Percentiles rank a stretch among this genome's conserved stretches.
phyloP scores from a whole-genome alignment of 2,888 invertebrate genomes.

The Eledona agricola region DNA sequence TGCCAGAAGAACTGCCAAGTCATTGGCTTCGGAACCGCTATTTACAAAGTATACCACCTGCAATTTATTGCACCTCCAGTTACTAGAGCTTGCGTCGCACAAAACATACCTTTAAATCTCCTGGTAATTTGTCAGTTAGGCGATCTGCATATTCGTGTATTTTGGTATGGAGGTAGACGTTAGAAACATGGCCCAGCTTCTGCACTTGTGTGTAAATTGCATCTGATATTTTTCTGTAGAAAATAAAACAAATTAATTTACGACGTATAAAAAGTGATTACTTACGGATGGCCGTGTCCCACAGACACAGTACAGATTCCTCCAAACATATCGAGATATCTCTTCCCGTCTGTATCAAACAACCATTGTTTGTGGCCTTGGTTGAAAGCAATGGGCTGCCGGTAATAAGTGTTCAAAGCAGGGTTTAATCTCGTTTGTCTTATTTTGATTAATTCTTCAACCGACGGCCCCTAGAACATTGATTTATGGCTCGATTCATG shows the following conservation, averaged over 20 bases:
- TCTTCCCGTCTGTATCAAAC: slow-evolving; percentile 83
- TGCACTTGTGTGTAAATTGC: slow-evolving; percentile 82
- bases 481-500: slow-evolving; percentile 2
- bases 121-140: slow-evolving; percentile 82
- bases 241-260: slow-evolving; percentile 3
- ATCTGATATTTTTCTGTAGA: slow-evolving; percentile 80
- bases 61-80: too few species aligned
- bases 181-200: slow-evolving; percentile 91
- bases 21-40: slow-evolving; percentile 98
- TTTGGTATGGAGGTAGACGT: slow-evolving; percentile 89
- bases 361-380: slow-evolving; percentile 94
- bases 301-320: slow-evolving; percentile 98
- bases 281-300: slow-evolving; percentile 98
- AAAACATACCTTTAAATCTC: slow-evolving; percentile 76
- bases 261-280: slow-evolving; percentile 43
- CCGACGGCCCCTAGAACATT: slow-evolving; percentile 68
- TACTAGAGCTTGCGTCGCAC: too few species aligned
- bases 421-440: slow-evolving; percentile 75
- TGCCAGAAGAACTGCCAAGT: slow-evolving; percentile 88
- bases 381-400: slow-evolving; percentile 82
- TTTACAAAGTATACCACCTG: slow-evolving; percentile 93
- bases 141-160: slow-evolving; percentile 91
- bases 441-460: slow-evolving; percentile 68
- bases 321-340: slow-evolving; percentile 94
- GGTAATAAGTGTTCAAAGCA: slow-evolving; percentile 77